A percentile compares a stretch with the other conserved stretches of the same genome.
Evolutionary conservation across 1,140 invertebrate species (phyloP).

Genomic region (Zaprionus africanus): DNA sequence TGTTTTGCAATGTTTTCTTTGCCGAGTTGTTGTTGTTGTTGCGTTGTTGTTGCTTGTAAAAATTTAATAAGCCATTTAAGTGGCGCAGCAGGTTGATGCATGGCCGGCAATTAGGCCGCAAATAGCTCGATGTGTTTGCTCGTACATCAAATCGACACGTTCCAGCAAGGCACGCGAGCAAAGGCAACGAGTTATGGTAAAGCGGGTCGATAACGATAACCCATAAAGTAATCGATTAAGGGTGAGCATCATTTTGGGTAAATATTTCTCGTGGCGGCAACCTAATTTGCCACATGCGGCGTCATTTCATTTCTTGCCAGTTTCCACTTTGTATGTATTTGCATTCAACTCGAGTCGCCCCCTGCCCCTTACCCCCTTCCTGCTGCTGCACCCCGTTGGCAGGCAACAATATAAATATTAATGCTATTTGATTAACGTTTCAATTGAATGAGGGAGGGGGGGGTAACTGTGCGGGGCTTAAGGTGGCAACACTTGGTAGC

Average conservation of each 20-base stretch:
- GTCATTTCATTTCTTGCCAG: constrained; percentile 16
- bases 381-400: constrained; percentile 36
- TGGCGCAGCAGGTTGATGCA: constrained; percentile 73
- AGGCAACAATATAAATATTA: constrained; percentile 80
- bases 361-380: constrained; percentile 33
- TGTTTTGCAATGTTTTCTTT: constrained; percentile 1
- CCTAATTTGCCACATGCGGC: constrained; percentile 79
- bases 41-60: constrained; percentile 55
- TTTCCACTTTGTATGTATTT: constrained; percentile 16
- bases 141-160: constrained; percentile 82
- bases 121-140: constrained; percentile 79
- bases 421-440: constrained; percentile 81
- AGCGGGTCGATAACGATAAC: background rate
- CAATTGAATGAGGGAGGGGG: constrained; percentile 49
- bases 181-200: background rate
- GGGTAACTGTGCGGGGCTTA: background rate
- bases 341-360: constrained; percentile 54
- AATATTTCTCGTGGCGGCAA: background rate
- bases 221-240: background rate
- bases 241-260: background rate
- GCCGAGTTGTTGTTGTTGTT: constrained; percentile 1
- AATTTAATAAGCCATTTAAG: constrained; percentile 79
- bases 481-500: constrained; percentile 62
- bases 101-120: constrained; percentile 71
- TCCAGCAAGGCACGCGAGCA: constrained; percentile 26